Base-by-base conservation (phyloP, 1,140 invertebrate genomes). In the Onthophagus taurus region DNA sequence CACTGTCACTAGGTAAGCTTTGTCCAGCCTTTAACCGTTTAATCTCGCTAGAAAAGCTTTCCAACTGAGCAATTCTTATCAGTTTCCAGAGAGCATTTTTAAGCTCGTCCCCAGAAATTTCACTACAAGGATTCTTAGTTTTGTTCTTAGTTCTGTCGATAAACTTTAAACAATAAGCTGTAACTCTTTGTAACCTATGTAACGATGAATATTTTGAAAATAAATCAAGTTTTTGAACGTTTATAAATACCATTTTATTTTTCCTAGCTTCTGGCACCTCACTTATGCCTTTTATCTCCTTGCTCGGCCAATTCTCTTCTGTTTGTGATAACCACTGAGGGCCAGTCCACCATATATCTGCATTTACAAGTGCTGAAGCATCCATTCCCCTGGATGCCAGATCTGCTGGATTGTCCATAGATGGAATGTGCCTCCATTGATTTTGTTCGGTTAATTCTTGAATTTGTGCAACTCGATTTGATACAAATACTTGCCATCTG, bases 1-100 rank as follows among this genome's bases (percentile, higher is more conserved):
- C 36, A 29, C 48, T 52, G 6, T 16, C 3, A 26, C n/a, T 26
- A 26, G 6, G 6, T 26, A 26, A 26, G n/a, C n/a, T 6, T 26
- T 26, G 6, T 26, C n/a, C n/a, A 26, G 24, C 24, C 24, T 26
- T 26, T 7, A 26, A n/a, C 6, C n/a, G 6, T 13, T 12, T 31
- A 12, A 13, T 2, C 1, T 31, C 31, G 7, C 7, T n/a, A 31
- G 3, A 12, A 12, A 31, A 31, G 1, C 7, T 1, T 12, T 31
- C 31, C 3, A 6, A 6, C 16, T 31, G 31, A 12, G 31, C 3
- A 13, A 31, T 13, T 9, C n/a, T 6, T 2, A 31, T 12, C 16
- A 31, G 16, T 31, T 6, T 13, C 7, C 12, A 13, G 7, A 31
- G 12, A 6, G 3, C 12, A 1, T 9, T 12, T 31, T 31, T 5